These are phyloP conservation scores for Drosophila phalerata DNA, from an alignment of 2,888 invertebrate genomes.

Conservation along the genomic window DNA sequence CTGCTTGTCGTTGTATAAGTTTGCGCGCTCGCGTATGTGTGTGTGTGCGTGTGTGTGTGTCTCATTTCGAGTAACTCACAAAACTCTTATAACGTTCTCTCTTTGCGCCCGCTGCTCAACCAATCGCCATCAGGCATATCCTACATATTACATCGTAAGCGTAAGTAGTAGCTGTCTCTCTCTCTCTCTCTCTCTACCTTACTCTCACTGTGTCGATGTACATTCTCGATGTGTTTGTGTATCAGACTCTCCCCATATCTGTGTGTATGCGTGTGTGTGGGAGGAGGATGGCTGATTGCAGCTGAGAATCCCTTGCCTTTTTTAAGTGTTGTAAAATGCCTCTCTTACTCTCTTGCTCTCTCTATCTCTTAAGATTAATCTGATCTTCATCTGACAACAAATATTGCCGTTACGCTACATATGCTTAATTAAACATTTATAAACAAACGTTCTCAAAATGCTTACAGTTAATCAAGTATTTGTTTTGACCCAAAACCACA, in stretches of 20 bases:
- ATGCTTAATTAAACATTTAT: slow-evolving; percentile 9
- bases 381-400: slow-evolving; percentile 19
- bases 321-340: slow-evolving; percentile 24
- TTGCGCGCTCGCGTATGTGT: slow-evolving; percentile 8
- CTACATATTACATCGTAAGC: slow-evolving; percentile 78
- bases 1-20: slow-evolving; percentile 6
- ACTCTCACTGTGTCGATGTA: slow-evolving; percentile 41
- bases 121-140: slow-evolving; percentile 63
- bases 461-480: background rate
- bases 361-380: slow-evolving; percentile 12
- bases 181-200: slow-evolving; percentile 29
- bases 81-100: slow-evolving; percentile 72
- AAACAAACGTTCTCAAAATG: slow-evolving; percentile 4
- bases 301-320: slow-evolving; percentile 7
- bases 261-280: slow-evolving; percentile 32
- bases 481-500: background rate
- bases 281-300: slow-evolving; percentile 6
- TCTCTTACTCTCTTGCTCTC: slow-evolving; percentile 5
- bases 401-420: slow-evolving; percentile 8
- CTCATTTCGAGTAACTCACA: slow-evolving; percentile 53
- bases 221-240: slow-evolving; percentile 57
- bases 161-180: slow-evolving; percentile 74
- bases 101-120: slow-evolving; percentile 64
- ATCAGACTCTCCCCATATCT: slow-evolving; percentile 31
- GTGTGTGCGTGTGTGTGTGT: slow-evolving; percentile 39